Conservation (phyloP, 2,888 invertebrate species). For the Aplocera efformata region DNA sequence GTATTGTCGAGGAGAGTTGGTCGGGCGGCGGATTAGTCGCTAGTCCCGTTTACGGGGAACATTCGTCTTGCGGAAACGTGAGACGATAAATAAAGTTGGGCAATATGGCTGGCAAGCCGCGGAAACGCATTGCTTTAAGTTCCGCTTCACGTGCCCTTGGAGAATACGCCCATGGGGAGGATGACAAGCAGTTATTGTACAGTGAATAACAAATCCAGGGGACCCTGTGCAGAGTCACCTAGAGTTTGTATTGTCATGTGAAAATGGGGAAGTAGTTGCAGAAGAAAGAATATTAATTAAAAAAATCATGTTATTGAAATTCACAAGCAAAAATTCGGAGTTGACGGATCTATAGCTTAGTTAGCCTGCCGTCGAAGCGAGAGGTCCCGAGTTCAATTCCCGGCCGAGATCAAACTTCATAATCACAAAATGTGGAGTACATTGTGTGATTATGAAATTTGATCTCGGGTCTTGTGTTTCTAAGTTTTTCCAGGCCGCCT, state of each 20-base stretch:
- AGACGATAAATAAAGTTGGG: conserved; percentile 61
- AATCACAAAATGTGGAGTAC: no score
- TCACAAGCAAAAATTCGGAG: no score
- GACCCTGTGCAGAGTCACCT: conserved; percentile 39
- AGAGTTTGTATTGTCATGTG: conserved; percentile 34
- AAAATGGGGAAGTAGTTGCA: no score
- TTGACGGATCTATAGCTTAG: no score
- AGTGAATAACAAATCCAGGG: conserved; percentile 44
- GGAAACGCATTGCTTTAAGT: conserved; percentile 47
- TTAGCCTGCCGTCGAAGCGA: no score
- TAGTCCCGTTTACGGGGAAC: conserved; percentile 54
- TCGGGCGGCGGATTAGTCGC: conserved; percentile 61
- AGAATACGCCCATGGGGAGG: conserved; percentile 33
- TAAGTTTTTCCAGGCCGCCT: no score
- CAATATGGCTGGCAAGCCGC: conserved; percentile 39
- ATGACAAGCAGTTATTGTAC: conserved; percentile 44
- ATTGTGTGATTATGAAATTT: no score
- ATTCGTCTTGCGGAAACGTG: conserved; percentile 56
- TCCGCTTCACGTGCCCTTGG: conserved; percentile 36
- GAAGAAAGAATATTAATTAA: no score
- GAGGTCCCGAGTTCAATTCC: no score
- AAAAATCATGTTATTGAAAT: no score
- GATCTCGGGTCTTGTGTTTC: no score
- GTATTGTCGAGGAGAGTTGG: conserved; percentile 61
- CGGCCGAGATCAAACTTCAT: no score